These are phyloP conservation scores for Holothuria glaberrima DNA, from an alignment of 35 echinoderm and acorn worm species.

Conservation along the genomic window DNA sequence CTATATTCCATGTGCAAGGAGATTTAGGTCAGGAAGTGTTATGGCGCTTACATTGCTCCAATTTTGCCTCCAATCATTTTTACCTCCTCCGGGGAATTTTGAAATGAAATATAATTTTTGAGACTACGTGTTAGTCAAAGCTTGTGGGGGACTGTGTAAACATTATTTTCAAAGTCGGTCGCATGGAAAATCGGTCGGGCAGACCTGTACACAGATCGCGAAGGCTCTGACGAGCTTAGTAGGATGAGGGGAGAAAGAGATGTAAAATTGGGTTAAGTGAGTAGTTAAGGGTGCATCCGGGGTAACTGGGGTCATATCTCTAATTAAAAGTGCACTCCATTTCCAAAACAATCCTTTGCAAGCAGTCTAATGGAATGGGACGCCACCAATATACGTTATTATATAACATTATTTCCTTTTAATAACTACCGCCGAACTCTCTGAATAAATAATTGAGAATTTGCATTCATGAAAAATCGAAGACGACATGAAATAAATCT, in stretches of 20 bases:
- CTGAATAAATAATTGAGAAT: no score
- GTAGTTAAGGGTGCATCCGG: slow-evolving; percentile 30
- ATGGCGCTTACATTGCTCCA: slow-evolving; percentile 54
- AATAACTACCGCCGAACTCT: no score
- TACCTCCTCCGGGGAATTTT: slow-evolving; percentile 50
- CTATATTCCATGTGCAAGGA: slow-evolving; percentile 31
- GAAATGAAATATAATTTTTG: slow-evolving; percentile 64
- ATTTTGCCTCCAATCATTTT: slow-evolving; percentile 56
- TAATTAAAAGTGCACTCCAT: slow-evolving; percentile 6
- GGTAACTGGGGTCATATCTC: slow-evolving; percentile 16
- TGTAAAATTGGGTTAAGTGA: slow-evolving; percentile 60
- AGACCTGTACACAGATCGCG: slow-evolving; percentile 17
- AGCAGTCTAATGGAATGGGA: slow-evolving; percentile 6
- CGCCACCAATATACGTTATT: background rate
- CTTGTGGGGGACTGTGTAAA: slow-evolving; percentile 50
- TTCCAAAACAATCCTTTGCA: slow-evolving; percentile 15
- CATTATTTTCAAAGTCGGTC: slow-evolving; percentile 62
- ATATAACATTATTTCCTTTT: no score
- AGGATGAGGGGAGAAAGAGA: slow-evolving; percentile 24
- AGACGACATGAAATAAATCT: no score
- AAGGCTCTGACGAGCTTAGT: background rate
- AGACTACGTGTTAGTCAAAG: slow-evolving; percentile 56
- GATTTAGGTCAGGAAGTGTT: slow-evolving; percentile 61
- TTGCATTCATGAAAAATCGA: no score
- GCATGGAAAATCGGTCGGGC: slow-evolving; percentile 44